These are phyloP conservation scores for Oscheius sp. DNA, from an alignment of 2,888 invertebrate genomes.

Conservation along the genomic window DNA sequence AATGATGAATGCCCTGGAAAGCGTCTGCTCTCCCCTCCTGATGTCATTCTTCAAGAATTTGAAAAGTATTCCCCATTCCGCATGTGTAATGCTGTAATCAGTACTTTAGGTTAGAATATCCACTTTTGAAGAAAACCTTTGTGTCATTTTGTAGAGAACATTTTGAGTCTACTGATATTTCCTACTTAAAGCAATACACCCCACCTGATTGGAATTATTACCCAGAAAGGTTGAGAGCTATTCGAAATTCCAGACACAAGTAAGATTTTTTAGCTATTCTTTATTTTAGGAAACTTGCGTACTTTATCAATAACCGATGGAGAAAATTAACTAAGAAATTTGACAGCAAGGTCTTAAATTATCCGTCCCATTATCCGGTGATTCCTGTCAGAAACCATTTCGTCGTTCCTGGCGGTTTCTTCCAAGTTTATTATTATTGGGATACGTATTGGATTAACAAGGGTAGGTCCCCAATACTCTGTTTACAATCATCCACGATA, in stretches of 20 bases:
- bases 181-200: constrained; percentile 34
- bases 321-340: constrained; percentile 41
- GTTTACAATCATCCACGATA: constrained; percentile 20
- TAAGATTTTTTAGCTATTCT: not conserved
- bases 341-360: constrained; percentile 60
- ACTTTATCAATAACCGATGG: constrained; percentile 51
- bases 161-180: constrained; percentile 37
- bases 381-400: constrained; percentile 82
- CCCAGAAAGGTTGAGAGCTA: constrained; percentile 36
- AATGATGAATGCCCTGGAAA: constrained; percentile 60
- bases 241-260: not conserved
- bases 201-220: constrained; percentile 51
- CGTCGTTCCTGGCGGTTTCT: constrained; percentile 80
- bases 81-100: no score
- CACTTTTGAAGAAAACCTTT: constrained; percentile 44
- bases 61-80: constrained; percentile 21
- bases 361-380: constrained; percentile 79
- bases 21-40: constrained; percentile 39
- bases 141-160: constrained; percentile 53
- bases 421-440: constrained; percentile 83
- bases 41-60: constrained; percentile 44
- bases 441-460: constrained; percentile 92
- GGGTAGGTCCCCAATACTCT: constrained; percentile 72
- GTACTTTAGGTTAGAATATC: constrained; percentile 38
- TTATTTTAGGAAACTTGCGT: constrained; percentile 44